Conservation (phyloP, 1,140 invertebrate genomes). For the Lerema accius region DNA sequence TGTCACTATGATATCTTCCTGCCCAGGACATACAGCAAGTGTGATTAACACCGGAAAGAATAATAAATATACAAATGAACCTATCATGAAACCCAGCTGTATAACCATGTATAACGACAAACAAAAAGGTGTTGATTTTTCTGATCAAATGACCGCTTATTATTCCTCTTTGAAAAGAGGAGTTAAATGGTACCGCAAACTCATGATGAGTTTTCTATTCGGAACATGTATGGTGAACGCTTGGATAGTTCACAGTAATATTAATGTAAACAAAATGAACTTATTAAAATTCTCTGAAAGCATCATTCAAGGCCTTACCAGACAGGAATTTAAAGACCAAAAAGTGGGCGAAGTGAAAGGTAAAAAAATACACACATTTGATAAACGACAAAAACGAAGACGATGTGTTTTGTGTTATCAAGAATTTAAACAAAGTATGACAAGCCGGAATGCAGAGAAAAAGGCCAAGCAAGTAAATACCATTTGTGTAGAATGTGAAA, state of each 20-base stretch:
- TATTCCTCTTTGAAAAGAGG: too few relatives aligned
- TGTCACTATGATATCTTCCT: slow-evolving; percentile 33
- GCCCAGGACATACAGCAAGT: not conserved
- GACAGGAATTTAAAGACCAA: too few relatives aligned
- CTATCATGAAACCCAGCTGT: too few relatives aligned
- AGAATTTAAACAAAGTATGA: not conserved
- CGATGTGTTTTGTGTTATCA: not conserved
- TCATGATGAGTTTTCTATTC: not conserved
- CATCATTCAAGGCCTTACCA: too few relatives aligned
- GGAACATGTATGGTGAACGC: not conserved
- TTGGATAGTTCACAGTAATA: not conserved
- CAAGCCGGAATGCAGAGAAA: not conserved
- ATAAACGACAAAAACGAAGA: not conserved
- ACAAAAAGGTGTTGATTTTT: too few relatives aligned
- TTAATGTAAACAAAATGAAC: too few relatives aligned
- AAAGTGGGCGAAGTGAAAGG: not conserved
- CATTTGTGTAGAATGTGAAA: not conserved
- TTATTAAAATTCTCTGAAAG: too few relatives aligned
- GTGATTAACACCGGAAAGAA: too few relatives aligned
- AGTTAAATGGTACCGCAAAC: not conserved
- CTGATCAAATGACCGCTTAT: too few relatives aligned
- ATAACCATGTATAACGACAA: too few relatives aligned
- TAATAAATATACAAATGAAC: too few relatives aligned
- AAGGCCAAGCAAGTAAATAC: not conserved
- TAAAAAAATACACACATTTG: not conserved